phyloP scores from a whole-genome alignment of 1,140 invertebrate genomes.

The Hermatobates lingyangjiaoensis region DNA sequence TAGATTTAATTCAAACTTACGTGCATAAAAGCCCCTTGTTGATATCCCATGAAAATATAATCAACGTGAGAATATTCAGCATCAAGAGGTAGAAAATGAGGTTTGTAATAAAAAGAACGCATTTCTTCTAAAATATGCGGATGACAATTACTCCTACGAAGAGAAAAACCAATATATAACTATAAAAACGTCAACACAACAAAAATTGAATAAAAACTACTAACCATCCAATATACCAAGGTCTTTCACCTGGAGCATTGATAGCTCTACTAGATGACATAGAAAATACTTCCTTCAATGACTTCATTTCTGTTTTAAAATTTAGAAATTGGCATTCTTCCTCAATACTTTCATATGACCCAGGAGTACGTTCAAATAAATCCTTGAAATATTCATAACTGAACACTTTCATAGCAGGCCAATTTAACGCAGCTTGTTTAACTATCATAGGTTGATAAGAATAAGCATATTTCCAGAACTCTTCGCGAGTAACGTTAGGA shows the following conservation, averaged over 20 bases:
- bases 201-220: slow-evolving; percentile 19
- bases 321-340: slow-evolving; percentile 77
- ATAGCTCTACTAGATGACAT: slow-evolving; percentile 45
- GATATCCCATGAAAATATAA: slow-evolving; percentile 85
- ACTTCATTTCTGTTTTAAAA: slow-evolving; percentile 67
- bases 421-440: slow-evolving; percentile 51
- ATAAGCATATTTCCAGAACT: slow-evolving; percentile 53
- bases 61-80: slow-evolving; percentile 77
- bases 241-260: slow-evolving; percentile 36
- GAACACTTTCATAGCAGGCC: slow-evolving; percentile 53
- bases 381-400: slow-evolving; percentile 52
- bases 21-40: slow-evolving; percentile 81
- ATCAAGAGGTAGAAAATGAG: slow-evolving; percentile 72
- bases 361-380: slow-evolving; percentile 44
- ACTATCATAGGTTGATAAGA: slow-evolving; percentile 61
- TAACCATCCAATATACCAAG: slow-evolving; percentile 88
- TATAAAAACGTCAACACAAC: neutral
- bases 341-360: slow-evolving; percentile 43
- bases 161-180: slow-evolving; percentile 10
- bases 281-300: slow-evolving; percentile 54
- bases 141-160: slow-evolving; percentile 68
- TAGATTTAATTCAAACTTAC: slow-evolving; percentile 50
- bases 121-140: slow-evolving; percentile 51
- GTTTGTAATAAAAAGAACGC: slow-evolving; percentile 54
- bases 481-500: slow-evolving; percentile 39